Base-by-base conservation (phyloP, 2,797 vertebrate genomes). In the Mergus octosetaceus region DNA sequence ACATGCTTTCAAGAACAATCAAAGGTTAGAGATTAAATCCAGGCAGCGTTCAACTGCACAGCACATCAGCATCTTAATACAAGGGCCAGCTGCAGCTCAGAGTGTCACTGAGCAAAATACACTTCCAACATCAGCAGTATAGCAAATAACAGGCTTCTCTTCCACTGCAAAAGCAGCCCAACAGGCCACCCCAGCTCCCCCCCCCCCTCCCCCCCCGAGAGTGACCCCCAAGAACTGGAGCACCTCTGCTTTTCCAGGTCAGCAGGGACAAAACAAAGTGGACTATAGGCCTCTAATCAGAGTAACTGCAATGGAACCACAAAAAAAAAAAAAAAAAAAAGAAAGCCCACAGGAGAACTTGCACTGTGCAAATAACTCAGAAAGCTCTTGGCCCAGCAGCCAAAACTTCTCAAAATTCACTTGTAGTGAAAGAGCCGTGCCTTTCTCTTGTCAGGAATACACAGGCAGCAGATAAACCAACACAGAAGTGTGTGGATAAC, bases 11-110 rank as follows among this genome's bases (percentile, higher is more conserved):
- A 91, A 64, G 92, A 95, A 91, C 82, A 94, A 94, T 94, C 87
- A 94, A 80, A 95, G 94, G 91, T 95, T 90, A 94, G 91, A 90
- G 93, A 95, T 94, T 96, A 94, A 96, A 93, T 87, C 91, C 90
- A 90, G 73, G 90, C 91, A 85, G 74, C 11, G 2, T 75, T 83
- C 85, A 95, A 87, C 77, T 53, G 88, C 90, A 77, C 90, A 90
- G 47, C 79, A 32, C 73, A 78, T 49, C 87, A 78, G 87, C 87
- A 94, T 83, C 71, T 70, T n/a, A 57, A 79, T 51, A 49, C 69
- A 78, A 15, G 5, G 60, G 19, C 64, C 93, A 95, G 93, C 73
- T 84, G 92, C 93, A 90, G 87, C 76, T 74, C 77, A 3, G 25
- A 76, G 81, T 2, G 5, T 54, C 60, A 51, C 53, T 10, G 8